Conservation (phyloP, 2,888 invertebrate genomes). For the Scaeva pyrastri region DNA sequence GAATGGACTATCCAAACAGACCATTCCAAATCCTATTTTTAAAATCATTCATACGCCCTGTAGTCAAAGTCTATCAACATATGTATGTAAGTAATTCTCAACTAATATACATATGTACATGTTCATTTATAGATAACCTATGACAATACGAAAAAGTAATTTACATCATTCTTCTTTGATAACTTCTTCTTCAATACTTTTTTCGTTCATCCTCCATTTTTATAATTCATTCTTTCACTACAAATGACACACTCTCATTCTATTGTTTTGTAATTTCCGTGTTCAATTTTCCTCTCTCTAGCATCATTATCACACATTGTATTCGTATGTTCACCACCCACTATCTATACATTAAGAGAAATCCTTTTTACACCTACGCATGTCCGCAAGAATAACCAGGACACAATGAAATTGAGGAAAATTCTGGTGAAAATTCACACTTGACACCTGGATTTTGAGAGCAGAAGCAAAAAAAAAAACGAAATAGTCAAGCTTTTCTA, state of each 20-base stretch:
- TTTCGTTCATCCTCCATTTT: not conserved
- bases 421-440: slow-evolving; percentile 51
- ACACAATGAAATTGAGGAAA: slow-evolving; percentile 43
- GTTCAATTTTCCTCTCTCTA: slow-evolving; percentile 16
- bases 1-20: too few relatives aligned
- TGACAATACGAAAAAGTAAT: slow-evolving; percentile 51
- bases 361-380: slow-evolving; percentile 43
- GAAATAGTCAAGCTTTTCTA: not conserved
- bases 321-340: slow-evolving; percentile 33
- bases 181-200: not conserved
- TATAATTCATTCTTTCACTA: slow-evolving; percentile 27
- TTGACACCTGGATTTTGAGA: slow-evolving; percentile 61
- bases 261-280: slow-evolving; percentile 20
- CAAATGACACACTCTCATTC: not conserved
- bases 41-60: slow-evolving; percentile 53
- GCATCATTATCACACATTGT: not conserved
- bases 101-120: slow-evolving; percentile 24
- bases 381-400: slow-evolving; percentile 46
- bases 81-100: too few relatives aligned
- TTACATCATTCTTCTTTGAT: slow-evolving; percentile 22
- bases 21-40: too few relatives aligned
- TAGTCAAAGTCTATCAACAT: not conserved
- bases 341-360: slow-evolving; percentile 6
- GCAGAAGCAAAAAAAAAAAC: not conserved
- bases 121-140: slow-evolving; percentile 57